Conservation (phyloP, 2,797 vertebrate genomes). For the Malurus splendens region DNA sequence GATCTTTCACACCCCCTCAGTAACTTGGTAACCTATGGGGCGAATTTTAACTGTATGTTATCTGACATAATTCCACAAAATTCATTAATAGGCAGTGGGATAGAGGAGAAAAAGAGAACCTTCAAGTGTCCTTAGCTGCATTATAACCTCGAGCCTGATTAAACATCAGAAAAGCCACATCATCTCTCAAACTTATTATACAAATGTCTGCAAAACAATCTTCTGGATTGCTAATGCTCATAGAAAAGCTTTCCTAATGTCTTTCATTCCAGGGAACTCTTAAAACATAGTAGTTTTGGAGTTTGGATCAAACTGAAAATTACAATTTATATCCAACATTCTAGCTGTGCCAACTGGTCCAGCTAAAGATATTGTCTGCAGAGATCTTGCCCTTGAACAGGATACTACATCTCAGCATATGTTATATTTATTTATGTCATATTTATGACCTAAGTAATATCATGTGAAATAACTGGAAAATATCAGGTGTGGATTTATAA, state of each 20-base stretch:
- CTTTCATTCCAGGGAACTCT: not conserved
- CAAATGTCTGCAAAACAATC: not conserved
- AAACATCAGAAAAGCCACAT: conserved; percentile 1
- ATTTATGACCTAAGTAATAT: not conserved
- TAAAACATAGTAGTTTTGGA: not conserved
- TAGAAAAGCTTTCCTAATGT: not conserved
- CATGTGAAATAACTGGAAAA: not conserved
- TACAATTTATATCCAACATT: not conserved
- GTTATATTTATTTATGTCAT: not conserved
- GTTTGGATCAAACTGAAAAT: not conserved
- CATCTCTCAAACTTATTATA: not conserved
- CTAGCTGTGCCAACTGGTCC: not conserved
- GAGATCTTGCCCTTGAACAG: not conserved
- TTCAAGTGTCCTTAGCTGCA: not conserved
- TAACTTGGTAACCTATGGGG: not conserved
- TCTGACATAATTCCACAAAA: not conserved
- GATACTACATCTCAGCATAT: not conserved
- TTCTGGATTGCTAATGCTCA: not conserved
- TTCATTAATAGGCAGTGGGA: not conserved
- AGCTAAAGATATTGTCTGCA: not conserved
- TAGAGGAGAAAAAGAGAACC: not conserved
- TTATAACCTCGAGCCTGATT: not conserved
- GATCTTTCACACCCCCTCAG: not conserved
- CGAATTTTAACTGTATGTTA: not conserved
- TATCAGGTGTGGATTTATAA: not conserved